Conservation (phyloP, 2,797 vertebrate genomes). For the Mico argentatus region DNA sequence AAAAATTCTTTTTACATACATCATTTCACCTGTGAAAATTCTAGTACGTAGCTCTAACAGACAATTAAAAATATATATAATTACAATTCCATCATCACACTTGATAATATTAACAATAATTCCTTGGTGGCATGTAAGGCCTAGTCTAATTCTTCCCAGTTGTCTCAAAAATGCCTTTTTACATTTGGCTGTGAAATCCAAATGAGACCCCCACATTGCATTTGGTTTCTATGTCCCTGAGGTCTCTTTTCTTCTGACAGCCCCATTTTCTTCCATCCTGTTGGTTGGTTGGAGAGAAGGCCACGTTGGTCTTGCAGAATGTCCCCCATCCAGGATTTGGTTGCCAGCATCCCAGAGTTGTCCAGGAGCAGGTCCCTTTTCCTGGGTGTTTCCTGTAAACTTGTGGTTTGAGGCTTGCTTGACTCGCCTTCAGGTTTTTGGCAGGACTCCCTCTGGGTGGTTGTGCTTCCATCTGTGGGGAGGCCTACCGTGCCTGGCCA, state of each 20-base stretch:
- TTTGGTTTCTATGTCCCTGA: neutral
- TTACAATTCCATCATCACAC: neutral
- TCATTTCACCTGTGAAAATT: neutral
- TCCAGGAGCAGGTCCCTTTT: accelerated
- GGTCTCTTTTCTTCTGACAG: neutral
- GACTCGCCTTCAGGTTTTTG: neutral
- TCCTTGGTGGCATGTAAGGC: neutral
- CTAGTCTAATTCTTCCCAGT: neutral
- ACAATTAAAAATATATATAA: neutral
- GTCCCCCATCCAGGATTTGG: neutral
- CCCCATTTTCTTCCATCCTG: neutral
- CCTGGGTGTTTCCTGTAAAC: neutral
- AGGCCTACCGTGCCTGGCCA: neutral
- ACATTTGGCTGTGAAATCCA: neutral
- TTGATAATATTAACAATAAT: neutral
- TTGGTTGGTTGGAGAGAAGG: neutral
- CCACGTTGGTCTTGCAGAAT: neutral
- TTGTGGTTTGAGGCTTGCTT: neutral
- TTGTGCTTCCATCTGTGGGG: too few relatives aligned
- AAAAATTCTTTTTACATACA: neutral
- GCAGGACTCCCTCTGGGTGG: neutral
- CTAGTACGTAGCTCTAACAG: neutral
- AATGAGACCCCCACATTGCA: neutral
- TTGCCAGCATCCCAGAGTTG: accelerated
- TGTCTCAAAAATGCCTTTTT: neutral